These are phyloP conservation scores for Dipodomys merriami DNA, from an alignment of 2,113 vertebrate species.

Conservation along the genomic window DNA sequence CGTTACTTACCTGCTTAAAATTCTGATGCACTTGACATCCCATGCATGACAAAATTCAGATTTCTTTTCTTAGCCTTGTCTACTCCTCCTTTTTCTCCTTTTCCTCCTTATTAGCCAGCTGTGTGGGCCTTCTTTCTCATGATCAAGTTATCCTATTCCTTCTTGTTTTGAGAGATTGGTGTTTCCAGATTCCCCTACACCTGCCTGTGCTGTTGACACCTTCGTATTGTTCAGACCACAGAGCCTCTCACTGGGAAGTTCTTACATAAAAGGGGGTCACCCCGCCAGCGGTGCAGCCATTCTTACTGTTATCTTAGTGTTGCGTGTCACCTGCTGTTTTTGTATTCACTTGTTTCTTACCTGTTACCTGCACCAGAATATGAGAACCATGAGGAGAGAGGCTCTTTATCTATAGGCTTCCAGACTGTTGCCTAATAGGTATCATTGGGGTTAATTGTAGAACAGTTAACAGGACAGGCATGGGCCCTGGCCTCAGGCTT, in stretches of 20 bases:
- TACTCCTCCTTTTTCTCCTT: not conserved
- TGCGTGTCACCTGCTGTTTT: not conserved
- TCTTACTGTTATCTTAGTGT: not conserved
- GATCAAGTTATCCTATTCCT: not conserved
- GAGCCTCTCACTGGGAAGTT: not conserved
- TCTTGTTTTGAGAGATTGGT: not conserved
- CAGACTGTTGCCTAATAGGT: not conserved
- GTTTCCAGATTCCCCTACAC: not conserved
- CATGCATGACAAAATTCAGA: not conserved
- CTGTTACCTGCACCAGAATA: not conserved
- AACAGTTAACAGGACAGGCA: not conserved
- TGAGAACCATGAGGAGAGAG: not conserved
- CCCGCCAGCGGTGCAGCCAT: not conserved
- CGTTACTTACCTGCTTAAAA: not conserved
- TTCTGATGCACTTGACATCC: conserved; percentile 15
- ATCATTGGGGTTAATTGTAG: not conserved
- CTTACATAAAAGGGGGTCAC: not conserved
- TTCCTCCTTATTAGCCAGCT: not conserved
- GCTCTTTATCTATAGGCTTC: not conserved
- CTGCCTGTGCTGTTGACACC: not conserved
- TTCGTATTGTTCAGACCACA: not conserved
- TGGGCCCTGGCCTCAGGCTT: not conserved
- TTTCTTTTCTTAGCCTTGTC: not conserved
- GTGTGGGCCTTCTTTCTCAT: not conserved
- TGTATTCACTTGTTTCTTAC: not conserved